Conservation (phyloP, 2,888 invertebrate species). For the Mechanitis mazaeus region DNA sequence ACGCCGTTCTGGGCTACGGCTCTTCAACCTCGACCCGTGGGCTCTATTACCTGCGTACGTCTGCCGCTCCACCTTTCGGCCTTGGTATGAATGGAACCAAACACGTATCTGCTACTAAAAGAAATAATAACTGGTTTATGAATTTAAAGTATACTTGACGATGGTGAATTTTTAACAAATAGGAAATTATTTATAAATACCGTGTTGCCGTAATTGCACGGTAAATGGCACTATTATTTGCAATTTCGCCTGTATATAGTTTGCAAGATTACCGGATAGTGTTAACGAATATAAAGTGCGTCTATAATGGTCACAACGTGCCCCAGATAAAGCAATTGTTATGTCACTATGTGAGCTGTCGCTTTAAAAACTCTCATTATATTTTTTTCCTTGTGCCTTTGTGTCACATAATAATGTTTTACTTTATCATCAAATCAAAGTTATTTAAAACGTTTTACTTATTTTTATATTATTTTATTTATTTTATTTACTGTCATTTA, state of each 20-base stretch:
- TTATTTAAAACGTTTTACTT: too few relatives aligned
- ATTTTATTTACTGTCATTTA: too few relatives aligned
- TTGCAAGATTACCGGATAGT: conserved; percentile 1
- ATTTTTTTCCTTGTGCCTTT: background rate
- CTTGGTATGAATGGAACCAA: conserved; percentile 63
- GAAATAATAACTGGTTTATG: conserved; percentile 24
- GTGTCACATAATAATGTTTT: background rate
- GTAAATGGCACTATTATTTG: background rate
- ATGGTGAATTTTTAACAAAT: background rate
- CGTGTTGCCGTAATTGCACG: conserved; percentile 21
- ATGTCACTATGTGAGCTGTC: conserved; percentile 6
- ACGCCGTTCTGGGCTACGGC: conserved; percentile 66
- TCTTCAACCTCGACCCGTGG: conserved; percentile 60
- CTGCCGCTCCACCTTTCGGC: conserved; percentile 54
- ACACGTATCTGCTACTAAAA: conserved; percentile 30
- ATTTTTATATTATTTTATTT: too few relatives aligned
- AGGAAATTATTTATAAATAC: conserved; percentile 8
- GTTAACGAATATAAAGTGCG: conserved; percentile 6
- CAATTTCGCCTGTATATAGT: background rate
- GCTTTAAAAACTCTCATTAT: conserved; percentile 3
- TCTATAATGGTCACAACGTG: conserved; percentile 2
- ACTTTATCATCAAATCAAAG: too few relatives aligned
- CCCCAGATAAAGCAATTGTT: conserved; percentile 5
- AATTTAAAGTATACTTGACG: conserved; percentile 20
- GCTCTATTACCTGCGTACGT: conserved; percentile 64